Base-by-base conservation (phyloP, 2,113 vertebrate species). In the Ciconia stormi region DNA sequence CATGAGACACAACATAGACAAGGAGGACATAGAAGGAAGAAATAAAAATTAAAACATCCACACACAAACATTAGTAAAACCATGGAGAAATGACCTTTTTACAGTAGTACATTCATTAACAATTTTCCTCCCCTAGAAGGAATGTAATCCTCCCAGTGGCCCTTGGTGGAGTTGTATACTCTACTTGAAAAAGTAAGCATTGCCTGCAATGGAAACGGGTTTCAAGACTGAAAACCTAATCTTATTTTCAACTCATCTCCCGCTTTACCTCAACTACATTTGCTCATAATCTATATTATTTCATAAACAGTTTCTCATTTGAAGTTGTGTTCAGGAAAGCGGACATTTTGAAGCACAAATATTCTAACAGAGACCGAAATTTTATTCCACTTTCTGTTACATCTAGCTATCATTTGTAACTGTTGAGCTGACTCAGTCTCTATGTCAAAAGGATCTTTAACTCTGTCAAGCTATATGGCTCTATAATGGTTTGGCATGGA, bases 1-100 rank as follows among this genome's bases (percentile, higher is more conserved):
- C 99, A 99, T 99, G 99, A 99, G 99, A 99, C 98, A 99, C 96
- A 99, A 99, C 98, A 99, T 97, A 99, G 99, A 99, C 99, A 99
- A 99, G 99, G 98, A 99, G 99, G 98, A 99, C 99, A 99, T 98
- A 99, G 99, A 99, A 99, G 99, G 99, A 99, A 99, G 98, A 99
- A 99, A 99, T 99, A 99, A 98, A 99, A 99, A 99, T 99, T 99
- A 99, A 99, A 99, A 99, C 98, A 99, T 98, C 99, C 98, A 99
- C 98, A 99, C 99, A 99, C 98, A 98, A 98, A 98, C 97, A 96
- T 98, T 97, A 98, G 91, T 96, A 97, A 98, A 98, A 96, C 96
- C 94, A 90, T 96, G 98, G 99, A 99, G 98, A 99, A 99, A 99
- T 99, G 99, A 99, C 98, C 96, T 94, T 97, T 96, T 89, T 40